phyloP scores from a whole-genome alignment of 2,113 vertebrate species.

The Rousettus leschenaultii region DNA sequence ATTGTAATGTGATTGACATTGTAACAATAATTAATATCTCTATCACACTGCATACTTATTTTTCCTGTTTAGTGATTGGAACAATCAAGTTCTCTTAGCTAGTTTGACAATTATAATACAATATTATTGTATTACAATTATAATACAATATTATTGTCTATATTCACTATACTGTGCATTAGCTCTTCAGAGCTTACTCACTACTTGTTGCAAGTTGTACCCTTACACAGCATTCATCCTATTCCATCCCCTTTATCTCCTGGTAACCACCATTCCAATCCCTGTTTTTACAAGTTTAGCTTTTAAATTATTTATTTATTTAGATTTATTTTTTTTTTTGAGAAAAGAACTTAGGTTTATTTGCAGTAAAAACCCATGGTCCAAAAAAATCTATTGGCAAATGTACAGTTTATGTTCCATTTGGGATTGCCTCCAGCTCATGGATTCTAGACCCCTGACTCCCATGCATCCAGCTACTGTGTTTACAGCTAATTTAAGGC shows the following conservation, averaged over 20 bases:
- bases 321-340: no score
- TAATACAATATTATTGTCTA: background rate
- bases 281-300: background rate
- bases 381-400: conserved; percentile 82
- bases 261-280: background rate
- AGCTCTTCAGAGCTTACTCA: background rate
- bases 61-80: background rate
- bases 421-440: conserved; percentile 74
- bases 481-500: conserved; percentile 78
- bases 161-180: background rate
- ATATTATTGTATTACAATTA: background rate
- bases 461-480: conserved; percentile 79
- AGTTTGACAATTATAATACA: background rate
- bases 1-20: background rate
- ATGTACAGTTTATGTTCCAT: conserved; percentile 81
- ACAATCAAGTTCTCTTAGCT: background rate
- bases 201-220: background rate
- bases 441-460: conserved; percentile 84
- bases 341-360: conserved; percentile 86
- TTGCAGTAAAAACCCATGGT: conserved; percentile 83
- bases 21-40: background rate
- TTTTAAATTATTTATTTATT: no score
- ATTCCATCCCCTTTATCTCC: background rate
- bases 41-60: background rate
- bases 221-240: background rate